Percentiles rank a stretch among this genome's conserved stretches.
Conservation (phyloP, 2,113 vertebrate species). For the Bombycilla garrulus region DNA sequence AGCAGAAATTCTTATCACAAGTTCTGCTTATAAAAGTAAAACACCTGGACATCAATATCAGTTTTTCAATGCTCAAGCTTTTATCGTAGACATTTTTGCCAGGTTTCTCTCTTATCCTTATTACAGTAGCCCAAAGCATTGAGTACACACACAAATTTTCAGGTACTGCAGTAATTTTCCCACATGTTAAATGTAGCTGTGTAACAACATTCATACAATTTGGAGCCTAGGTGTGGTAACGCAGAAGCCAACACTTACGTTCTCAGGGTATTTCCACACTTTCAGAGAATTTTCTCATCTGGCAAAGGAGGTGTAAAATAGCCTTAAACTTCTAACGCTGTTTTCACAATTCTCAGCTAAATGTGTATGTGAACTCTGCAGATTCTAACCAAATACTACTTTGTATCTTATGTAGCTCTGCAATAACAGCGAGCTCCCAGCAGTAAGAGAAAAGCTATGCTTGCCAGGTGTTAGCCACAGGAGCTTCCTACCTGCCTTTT, state of each 20-base stretch:
- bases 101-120: not conserved
- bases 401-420: not conserved
- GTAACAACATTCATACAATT: not conserved
- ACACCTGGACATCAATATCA: not conserved
- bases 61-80: not conserved
- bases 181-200: not conserved
- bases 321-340: not conserved
- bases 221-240: not conserved
- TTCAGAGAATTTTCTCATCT: not conserved
- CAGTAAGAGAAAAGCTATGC: not conserved
- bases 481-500: slow-evolving; percentile 85
- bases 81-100: not conserved
- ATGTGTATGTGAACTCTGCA: not conserved
- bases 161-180: not conserved
- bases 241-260: not conserved
- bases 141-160: not conserved
- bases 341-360: not conserved
- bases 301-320: not conserved
- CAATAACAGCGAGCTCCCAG: not conserved
- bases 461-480: not conserved
- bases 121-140: not conserved
- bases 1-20: not conserved
- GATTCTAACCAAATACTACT: not conserved
- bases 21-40: not conserved
- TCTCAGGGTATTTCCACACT: not conserved